Evolutionary conservation across 1,140 invertebrate genomes (phyloP).

Genomic region (Drosophila albomicans): DNA sequence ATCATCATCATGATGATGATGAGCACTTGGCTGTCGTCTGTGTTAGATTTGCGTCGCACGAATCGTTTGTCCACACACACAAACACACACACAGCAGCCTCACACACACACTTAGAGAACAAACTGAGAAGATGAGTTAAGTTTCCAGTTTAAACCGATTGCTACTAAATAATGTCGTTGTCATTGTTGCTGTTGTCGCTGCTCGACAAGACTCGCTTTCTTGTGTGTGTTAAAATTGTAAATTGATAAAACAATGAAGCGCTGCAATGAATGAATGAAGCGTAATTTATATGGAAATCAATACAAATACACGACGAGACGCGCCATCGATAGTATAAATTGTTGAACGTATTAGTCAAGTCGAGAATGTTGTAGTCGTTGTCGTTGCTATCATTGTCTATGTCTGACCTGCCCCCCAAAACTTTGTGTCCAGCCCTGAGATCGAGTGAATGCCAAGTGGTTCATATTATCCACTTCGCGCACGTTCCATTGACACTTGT

Average conservation of each 20-base stretch:
- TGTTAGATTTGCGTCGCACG: slow-evolving; percentile 77
- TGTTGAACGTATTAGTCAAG: slow-evolving; percentile 24
- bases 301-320: slow-evolving; percentile 45
- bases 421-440: slow-evolving; percentile 40
- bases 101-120: background rate
- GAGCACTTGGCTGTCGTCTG: slow-evolving; percentile 21
- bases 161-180: slow-evolving; percentile 61
- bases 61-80: slow-evolving; percentile 54
- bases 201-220: slow-evolving; percentile 35
- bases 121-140: slow-evolving; percentile 29
- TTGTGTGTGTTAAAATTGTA: slow-evolving; percentile 71
- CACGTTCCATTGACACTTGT: slow-evolving; percentile 53
- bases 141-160: slow-evolving; percentile 75
- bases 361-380: background rate
- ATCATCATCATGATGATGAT: slow-evolving; percentile 24
- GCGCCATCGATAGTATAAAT: slow-evolving; percentile 19
- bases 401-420: slow-evolving; percentile 38
- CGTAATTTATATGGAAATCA: slow-evolving; percentile 80
- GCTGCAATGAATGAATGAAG: slow-evolving; percentile 73
- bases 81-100: background rate
- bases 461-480: slow-evolving; percentile 42
- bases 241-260: slow-evolving; percentile 75
- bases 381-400: background rate
- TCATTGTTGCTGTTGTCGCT: slow-evolving; percentile 6
- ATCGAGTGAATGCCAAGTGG: slow-evolving; percentile 37